phyloP scores from a whole-genome alignment of 2,113 vertebrate species.

The Heteronetta atricapilla region DNA sequence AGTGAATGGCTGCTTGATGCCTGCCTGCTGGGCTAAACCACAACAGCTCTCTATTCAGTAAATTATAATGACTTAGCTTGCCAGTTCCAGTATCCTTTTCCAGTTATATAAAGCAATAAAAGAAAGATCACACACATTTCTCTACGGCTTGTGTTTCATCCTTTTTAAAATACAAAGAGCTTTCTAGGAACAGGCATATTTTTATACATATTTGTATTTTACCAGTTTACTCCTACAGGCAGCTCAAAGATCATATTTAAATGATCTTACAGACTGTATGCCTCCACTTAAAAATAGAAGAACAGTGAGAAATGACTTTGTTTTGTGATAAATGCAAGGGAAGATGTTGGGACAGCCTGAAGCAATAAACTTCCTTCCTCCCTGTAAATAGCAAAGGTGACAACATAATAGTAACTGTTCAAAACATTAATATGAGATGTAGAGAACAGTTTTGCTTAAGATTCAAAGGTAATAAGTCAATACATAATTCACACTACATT shows the following conservation, averaged over 20 bases:
- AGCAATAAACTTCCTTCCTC: background rate
- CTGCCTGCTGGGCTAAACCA: no score
- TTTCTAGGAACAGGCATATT: background rate
- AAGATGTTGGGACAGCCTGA: background rate
- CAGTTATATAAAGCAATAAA: background rate
- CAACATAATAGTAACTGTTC: background rate
- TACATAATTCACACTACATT: background rate
- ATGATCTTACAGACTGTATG: background rate
- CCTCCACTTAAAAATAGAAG: background rate
- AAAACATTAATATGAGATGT: background rate
- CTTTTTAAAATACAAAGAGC: background rate
- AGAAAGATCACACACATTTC: background rate
- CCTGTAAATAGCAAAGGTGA: background rate
- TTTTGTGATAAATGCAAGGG: background rate
- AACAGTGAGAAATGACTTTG: background rate
- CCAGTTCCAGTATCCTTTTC: background rate
- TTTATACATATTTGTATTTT: background rate
- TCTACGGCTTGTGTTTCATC: background rate
- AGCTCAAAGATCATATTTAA: background rate
- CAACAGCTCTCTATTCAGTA: background rate
- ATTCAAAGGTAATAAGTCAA: background rate
- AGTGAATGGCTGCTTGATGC: no score
- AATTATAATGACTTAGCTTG: background rate
- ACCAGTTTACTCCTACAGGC: accelerated
- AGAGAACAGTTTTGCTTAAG: background rate